A percentile compares a stretch with the other conserved stretches of the same genome.
phyloP scores from a whole-genome alignment of 2,113 vertebrate species.

The Hucho hucho region DNA sequence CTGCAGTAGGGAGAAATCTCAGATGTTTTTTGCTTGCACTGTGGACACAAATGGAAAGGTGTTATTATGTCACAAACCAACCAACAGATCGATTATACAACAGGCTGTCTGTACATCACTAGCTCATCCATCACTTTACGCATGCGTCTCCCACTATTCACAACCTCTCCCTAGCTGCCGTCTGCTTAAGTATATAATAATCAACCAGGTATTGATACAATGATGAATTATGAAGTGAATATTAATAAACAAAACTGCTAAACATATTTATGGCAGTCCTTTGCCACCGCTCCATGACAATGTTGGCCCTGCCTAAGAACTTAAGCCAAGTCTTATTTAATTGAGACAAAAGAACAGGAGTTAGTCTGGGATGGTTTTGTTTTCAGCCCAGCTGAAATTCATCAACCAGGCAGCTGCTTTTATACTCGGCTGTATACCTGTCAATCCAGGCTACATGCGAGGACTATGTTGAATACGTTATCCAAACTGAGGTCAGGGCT shows the following conservation, averaged over 20 bases:
- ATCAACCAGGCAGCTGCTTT: conserved; percentile 9
- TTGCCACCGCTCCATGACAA: no score
- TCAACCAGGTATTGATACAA: not conserved
- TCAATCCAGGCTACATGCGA: conserved; percentile 9
- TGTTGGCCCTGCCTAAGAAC: no score
- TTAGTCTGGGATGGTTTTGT: conserved; percentile 11
- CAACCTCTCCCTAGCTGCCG: no score
- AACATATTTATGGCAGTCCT: not conserved
- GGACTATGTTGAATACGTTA: conserved; percentile 10
- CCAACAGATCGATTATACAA: not conserved
- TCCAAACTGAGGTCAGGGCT: conserved; percentile 6
- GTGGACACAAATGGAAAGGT: not conserved
- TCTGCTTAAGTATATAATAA: not conserved
- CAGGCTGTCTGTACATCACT: not conserved
- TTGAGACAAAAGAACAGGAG: not conserved
- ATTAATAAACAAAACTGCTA: not conserved
- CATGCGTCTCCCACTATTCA: no score
- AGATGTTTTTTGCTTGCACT: no score
- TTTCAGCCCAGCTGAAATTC: not conserved
- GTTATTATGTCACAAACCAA: not conserved
- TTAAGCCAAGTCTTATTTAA: conserved; percentile 8
- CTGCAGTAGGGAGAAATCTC: not conserved
- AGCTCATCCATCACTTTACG: not conserved
- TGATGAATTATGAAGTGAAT: not conserved
- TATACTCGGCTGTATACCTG: not conserved